phyloP scores from a whole-genome alignment of 2,888 invertebrate species.

The Lampropteryx suffumata region DNA sequence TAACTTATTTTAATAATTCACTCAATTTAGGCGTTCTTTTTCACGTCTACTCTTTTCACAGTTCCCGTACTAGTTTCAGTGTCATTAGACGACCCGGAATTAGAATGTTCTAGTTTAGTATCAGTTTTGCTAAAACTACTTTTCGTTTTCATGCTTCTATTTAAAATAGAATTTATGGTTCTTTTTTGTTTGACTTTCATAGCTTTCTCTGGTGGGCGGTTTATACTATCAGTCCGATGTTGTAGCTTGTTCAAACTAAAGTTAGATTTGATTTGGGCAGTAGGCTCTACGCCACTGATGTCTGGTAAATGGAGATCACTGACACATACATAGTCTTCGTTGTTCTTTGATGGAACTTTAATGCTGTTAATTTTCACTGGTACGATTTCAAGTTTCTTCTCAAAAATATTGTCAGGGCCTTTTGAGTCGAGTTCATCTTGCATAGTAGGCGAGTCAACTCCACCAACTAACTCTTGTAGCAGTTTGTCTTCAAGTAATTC shows the following conservation, averaged over 20 bases:
- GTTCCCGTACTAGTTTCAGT: constrained; percentile 79
- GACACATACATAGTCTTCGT: constrained; percentile 69
- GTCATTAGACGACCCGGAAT: constrained; percentile 83
- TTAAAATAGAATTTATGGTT: constrained; percentile 58
- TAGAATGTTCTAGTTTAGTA: constrained; percentile 75
- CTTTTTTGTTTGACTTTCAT: constrained; percentile 67
- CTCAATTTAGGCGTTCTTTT: constrained; percentile 17
- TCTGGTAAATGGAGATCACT: constrained; percentile 68
- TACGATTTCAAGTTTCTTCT: constrained; percentile 72
- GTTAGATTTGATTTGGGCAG: constrained; percentile 74
- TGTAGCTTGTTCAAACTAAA: constrained; percentile 71
- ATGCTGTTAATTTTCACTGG: constrained; percentile 69
- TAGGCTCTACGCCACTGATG: constrained; percentile 58
- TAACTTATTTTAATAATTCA: too few species aligned
- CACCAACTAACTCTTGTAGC: constrained; percentile 72
- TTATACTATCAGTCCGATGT: constrained; percentile 71
- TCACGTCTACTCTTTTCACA: constrained; percentile 65
- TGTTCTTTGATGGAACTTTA: constrained; percentile 50
- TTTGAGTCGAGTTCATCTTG: constrained; percentile 67
- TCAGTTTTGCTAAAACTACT: constrained; percentile 51
- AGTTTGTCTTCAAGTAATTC: constrained; percentile 70
- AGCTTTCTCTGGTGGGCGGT: constrained; percentile 69
- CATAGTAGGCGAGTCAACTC: constrained; percentile 69
- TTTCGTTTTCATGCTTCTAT: constrained; percentile 54
- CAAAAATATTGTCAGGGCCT: constrained; percentile 68